Percentiles rank a stretch among this genome's conserved stretches.
These are phyloP conservation scores for Recurvirostra avosetta DNA, from an alignment of 2,113 vertebrate species.

Conservation along the genomic window DNA sequence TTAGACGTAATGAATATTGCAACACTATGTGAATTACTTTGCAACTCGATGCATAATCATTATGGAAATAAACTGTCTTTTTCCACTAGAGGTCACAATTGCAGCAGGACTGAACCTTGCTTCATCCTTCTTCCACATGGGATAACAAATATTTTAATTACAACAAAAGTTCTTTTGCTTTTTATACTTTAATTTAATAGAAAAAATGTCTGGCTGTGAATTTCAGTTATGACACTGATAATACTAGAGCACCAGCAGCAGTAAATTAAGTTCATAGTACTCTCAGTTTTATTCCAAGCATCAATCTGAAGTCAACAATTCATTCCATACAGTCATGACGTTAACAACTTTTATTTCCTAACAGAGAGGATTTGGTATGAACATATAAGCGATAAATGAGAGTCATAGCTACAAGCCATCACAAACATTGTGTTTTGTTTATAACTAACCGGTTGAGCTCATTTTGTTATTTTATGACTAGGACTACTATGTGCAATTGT, in stretches of 20 bases:
- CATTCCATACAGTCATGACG: neutral
- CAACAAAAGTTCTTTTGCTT: neutral
- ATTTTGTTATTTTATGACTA: neutral
- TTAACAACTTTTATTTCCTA: neutral
- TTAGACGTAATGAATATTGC: neutral
- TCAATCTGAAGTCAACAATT: neutral
- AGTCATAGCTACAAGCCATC: neutral
- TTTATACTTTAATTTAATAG: neutral
- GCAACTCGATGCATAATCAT: neutral
- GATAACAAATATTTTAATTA: neutral
- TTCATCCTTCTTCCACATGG: neutral
- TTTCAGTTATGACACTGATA: neutral
- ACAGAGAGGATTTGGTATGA: neutral
- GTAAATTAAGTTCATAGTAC: neutral
- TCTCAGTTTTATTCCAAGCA: neutral
- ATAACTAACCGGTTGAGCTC: neutral
- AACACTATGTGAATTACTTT: neutral
- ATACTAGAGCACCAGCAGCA: neutral
- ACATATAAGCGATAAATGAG: neutral
- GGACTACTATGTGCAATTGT: accelerated
- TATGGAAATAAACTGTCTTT: neutral
- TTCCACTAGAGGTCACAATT: constrained; percentile 74
- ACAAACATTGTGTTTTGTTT: neutral
- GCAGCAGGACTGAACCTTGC: neutral
- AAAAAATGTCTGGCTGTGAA: neutral